Conservation (phyloP, 2,113 vertebrate species). For the Oncorhynchus tshawytscha region DNA sequence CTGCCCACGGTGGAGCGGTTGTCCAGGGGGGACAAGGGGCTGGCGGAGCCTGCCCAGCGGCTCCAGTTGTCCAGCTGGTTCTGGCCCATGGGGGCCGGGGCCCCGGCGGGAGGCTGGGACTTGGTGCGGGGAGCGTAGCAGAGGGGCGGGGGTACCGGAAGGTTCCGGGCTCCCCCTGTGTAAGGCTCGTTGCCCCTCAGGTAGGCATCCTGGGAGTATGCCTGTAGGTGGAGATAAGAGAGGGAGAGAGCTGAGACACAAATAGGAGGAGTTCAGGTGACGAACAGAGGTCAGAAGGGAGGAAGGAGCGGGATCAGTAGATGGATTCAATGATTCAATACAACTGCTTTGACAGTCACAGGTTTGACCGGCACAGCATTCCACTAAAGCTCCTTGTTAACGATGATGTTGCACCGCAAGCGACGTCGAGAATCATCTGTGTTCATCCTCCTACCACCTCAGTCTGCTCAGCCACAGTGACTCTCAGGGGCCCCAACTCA, state of each 20-base stretch:
- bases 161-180: slow-evolving; percentile 85
- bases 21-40: slow-evolving; percentile 71
- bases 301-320: not conserved
- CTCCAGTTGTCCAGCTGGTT: slow-evolving; percentile 75
- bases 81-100: slow-evolving; percentile 66
- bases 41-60: slow-evolving; percentile 69
- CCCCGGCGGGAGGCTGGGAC: slow-evolving; percentile 70
- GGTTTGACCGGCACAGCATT: not conserved
- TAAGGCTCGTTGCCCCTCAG: slow-evolving; percentile 91
- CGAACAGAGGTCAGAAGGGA: not conserved
- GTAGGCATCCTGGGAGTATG: slow-evolving; percentile 95
- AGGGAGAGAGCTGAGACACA: not conserved
- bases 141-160: slow-evolving; percentile 88
- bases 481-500: slow-evolving; percentile 12
- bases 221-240: slow-evolving; percentile 63
- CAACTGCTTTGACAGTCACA: not conserved
- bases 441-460: not conserved
- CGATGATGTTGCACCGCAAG: too few species aligned
- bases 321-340: not conserved
- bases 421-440: not conserved
- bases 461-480: slow-evolving; percentile 9
- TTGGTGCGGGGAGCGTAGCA: slow-evolving; percentile 82
- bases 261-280: not conserved
- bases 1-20: slow-evolving; percentile 61
- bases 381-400: not conserved